Percentiles rank a stretch among this genome's conserved stretches.
phyloP scores from a whole-genome alignment of 2,888 invertebrate genomes.

The Drosophila maculinotata region DNA sequence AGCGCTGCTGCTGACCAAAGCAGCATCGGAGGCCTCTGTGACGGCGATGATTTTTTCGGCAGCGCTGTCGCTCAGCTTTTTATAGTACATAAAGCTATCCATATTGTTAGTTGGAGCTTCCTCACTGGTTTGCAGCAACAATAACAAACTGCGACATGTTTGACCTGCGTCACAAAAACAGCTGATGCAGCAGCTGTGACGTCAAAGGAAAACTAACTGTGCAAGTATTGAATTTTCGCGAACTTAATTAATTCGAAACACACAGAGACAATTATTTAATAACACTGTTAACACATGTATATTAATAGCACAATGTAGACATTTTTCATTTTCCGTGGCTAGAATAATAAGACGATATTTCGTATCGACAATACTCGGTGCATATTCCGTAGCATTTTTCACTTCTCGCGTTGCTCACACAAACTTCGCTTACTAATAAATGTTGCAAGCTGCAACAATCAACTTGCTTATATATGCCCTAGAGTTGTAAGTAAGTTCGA shows the following conservation, averaged over 20 bases:
- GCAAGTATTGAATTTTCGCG: conserved; percentile 66
- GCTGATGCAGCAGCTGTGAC: conserved; percentile 59
- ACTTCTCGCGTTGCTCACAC: conserved; percentile 4
- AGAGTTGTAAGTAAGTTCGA: conserved; percentile 6
- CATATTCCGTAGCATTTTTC: conserved; percentile 18
- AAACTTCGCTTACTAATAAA: conserved; percentile 22
- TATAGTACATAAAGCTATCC: conserved; percentile 81
- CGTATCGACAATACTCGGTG: conserved; percentile 12
- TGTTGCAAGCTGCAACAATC: conserved; percentile 28
- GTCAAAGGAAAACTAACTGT: conserved; percentile 55
- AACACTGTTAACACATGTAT: conserved; percentile 33
- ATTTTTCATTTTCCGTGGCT: conserved; percentile 41
- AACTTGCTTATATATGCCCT: conserved; percentile 27
- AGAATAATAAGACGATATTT: conserved; percentile 10
- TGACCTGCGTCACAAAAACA: conserved; percentile 34
- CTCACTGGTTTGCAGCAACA: conserved; percentile 10
- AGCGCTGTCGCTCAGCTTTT: conserved; percentile 48
- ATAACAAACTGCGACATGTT: conserved; percentile 29
- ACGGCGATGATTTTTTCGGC: conserved; percentile 12
- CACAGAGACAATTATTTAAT: conserved; percentile 36
- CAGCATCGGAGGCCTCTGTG: conserved; percentile 32
- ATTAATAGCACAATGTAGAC: conserved; percentile 48
- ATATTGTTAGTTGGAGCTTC: conserved; percentile 44
- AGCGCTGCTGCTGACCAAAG: conserved; percentile 29
- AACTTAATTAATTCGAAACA: conserved; percentile 20